phyloP scores from a whole-genome alignment of 2,797 vertebrate species.

The Sebastes vulpes region DNA sequence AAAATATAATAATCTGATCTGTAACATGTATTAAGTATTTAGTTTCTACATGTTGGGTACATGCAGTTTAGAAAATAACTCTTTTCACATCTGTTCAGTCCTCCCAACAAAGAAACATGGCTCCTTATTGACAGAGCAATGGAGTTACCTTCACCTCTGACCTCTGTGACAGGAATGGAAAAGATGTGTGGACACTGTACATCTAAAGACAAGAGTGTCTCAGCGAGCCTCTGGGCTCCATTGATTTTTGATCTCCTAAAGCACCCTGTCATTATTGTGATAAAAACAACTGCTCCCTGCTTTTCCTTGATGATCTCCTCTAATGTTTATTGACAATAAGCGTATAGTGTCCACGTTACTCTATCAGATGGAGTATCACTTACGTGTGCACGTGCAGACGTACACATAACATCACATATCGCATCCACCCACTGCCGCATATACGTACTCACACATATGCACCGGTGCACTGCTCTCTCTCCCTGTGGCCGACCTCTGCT shows the following conservation, averaged over 20 bases:
- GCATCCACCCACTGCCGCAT: not conserved
- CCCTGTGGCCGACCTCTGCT: slow-evolving; percentile 37
- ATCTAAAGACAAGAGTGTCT: slow-evolving; percentile 25
- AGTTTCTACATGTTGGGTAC: not conserved
- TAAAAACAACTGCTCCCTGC: slow-evolving; percentile 45
- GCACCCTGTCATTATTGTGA: slow-evolving; percentile 57
- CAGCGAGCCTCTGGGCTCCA: slow-evolving; percentile 31
- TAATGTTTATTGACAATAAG: slow-evolving; percentile 79
- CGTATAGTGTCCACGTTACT: slow-evolving; percentile 58
- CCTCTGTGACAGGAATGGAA: slow-evolving; percentile 1
- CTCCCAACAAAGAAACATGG: not conserved
- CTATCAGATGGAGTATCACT: slow-evolving; percentile 53
- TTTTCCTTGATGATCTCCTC: slow-evolving; percentile 68
- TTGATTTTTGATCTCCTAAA: slow-evolving; percentile 73
- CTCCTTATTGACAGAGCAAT: not conserved
- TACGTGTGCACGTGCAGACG: not conserved
- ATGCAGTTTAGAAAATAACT: too few species aligned
- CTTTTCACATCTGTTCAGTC: not conserved
- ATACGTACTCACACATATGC: not conserved
- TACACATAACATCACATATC: not conserved
- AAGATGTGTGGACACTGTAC: slow-evolving; percentile 17
- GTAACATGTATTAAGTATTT: too few species aligned
- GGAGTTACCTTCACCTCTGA: slow-evolving; percentile 38
- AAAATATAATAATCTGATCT: too few species aligned
- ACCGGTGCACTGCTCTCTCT: not conserved